Evolutionary conservation across 1,140 invertebrate species (phyloP).

Genomic region (Rhizoglyphus robini): DNA sequence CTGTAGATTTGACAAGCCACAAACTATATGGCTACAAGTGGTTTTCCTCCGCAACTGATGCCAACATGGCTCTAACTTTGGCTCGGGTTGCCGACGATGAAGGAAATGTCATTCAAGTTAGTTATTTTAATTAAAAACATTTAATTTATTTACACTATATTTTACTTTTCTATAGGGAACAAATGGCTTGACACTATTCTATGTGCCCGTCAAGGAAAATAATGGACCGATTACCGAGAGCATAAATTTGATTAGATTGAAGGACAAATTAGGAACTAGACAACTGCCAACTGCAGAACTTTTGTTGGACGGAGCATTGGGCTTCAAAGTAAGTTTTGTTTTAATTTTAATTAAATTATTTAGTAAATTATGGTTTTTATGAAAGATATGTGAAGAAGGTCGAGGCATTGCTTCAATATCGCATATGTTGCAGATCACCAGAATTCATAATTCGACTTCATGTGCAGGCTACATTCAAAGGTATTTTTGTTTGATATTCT

Average conservation of each 20-base stretch:
- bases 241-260: conserved; percentile 34
- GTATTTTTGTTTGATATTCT: conserved; percentile 25
- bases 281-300: conserved; percentile 49
- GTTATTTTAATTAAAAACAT: conserved; percentile 9
- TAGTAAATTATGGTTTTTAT: neutral
- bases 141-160: too few species aligned
- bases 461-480: conserved; percentile 40
- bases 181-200: conserved; percentile 43
- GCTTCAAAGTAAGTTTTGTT: conserved; percentile 36
- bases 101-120: conserved; percentile 33
- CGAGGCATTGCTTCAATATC: conserved; percentile 42
- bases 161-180: conserved; percentile 34
- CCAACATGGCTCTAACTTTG: conserved; percentile 45
- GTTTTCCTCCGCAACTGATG: conserved; percentile 48
- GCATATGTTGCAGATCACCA: conserved; percentile 46
- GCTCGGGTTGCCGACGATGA: conserved; percentile 38
- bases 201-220: conserved; percentile 35
- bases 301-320: conserved; percentile 41
- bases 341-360: neutral
- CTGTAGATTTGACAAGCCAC: conserved; percentile 32
- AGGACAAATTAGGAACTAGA: conserved; percentile 45
- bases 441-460: conserved; percentile 43
- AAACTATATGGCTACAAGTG: conserved; percentile 44
- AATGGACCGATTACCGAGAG: conserved; percentile 26
- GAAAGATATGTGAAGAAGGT: conserved; percentile 40